Conservation (phyloP, 2,888 invertebrate species). For the Mayetiola destructor region DNA sequence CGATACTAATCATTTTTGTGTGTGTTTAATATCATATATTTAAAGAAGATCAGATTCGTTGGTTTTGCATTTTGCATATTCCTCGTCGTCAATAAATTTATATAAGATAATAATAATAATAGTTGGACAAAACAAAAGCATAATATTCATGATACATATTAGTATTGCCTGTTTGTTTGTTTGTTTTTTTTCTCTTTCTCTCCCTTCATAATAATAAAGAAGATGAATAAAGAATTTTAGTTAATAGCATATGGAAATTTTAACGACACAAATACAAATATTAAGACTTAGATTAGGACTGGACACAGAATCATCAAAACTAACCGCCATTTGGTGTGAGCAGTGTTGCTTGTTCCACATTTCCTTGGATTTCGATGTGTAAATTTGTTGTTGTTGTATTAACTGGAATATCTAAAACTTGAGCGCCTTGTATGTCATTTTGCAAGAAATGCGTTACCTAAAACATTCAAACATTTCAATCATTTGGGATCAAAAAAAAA, state of each 20-base stretch:
- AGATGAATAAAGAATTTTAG: not conserved
- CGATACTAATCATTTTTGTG: no score
- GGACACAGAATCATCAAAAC: no score
- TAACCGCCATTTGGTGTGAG: slow-evolving; percentile 36
- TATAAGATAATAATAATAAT: no score
- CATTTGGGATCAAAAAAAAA: not conserved
- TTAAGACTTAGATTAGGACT: not conserved
- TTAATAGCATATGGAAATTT: no score
- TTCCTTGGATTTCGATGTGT: slow-evolving; percentile 32
- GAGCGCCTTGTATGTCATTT: slow-evolving; percentile 21
- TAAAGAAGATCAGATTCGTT: no score
- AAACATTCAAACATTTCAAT: not conserved
- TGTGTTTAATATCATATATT: no score
- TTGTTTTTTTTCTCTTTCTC: not conserved
- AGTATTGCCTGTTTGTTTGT: no score
- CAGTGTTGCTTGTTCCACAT: slow-evolving; percentile 30
- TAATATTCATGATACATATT: no score
- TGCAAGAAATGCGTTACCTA: slow-evolving; percentile 20
- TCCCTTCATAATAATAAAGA: not conserved
- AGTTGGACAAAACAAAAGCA: no score
- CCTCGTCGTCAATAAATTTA: no score
- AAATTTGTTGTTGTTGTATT: slow-evolving; percentile 32
- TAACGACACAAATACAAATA: not conserved
- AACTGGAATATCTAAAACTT: slow-evolving; percentile 31
- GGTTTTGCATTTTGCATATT: no score